A percentile compares a stretch with the other conserved stretches of the same genome.
phyloP scores from a whole-genome alignment of 2,888 invertebrate genomes.

The Cerceris ruficornis region DNA sequence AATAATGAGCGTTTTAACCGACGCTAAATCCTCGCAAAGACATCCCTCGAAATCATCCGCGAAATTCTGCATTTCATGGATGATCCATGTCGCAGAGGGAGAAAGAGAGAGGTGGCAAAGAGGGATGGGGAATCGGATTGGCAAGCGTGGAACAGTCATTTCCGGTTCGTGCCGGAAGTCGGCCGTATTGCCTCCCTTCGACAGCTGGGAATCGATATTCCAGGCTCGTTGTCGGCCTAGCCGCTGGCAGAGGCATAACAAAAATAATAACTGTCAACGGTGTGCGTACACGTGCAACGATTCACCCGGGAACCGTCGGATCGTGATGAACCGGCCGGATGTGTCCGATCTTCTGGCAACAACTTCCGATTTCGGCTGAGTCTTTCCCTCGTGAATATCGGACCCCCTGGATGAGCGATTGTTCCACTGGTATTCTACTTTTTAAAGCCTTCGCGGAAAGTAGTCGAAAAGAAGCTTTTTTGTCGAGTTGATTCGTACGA shows the following conservation, averaged over 20 bases:
- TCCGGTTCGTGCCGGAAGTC: conserved; percentile 73
- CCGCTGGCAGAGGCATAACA: conserved; percentile 40
- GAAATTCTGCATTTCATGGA: conserved; percentile 26
- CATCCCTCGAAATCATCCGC: conserved; percentile 42
- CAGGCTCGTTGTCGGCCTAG: conserved; percentile 31
- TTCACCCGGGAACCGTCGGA: conserved; percentile 6
- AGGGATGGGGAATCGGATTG: conserved; percentile 60
- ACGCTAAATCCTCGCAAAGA: conserved; percentile 12
- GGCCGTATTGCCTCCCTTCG: conserved; percentile 71
- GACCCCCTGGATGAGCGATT: too few relatives aligned
- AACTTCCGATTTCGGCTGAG: conserved; percentile 18
- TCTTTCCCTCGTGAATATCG: neutral
- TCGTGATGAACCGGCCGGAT: conserved; percentile 25
- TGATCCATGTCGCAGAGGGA: conserved; percentile 18
- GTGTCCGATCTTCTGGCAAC: conserved; percentile 9
- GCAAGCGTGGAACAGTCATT: conserved; percentile 75
- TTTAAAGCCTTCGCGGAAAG: too few relatives aligned
- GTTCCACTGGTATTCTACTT: too few relatives aligned
- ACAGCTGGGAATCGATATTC: conserved; percentile 61
- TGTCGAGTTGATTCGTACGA: too few relatives aligned
- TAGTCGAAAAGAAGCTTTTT: too few relatives aligned
- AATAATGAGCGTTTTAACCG: too few relatives aligned
- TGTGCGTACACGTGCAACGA: conserved; percentile 16
- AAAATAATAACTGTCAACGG: conserved; percentile 46
- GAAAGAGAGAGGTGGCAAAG: conserved; percentile 5